These are phyloP conservation scores for Gorsachius magnificus DNA, from an alignment of 2,797 vertebrate species.

Conservation along the genomic window DNA sequence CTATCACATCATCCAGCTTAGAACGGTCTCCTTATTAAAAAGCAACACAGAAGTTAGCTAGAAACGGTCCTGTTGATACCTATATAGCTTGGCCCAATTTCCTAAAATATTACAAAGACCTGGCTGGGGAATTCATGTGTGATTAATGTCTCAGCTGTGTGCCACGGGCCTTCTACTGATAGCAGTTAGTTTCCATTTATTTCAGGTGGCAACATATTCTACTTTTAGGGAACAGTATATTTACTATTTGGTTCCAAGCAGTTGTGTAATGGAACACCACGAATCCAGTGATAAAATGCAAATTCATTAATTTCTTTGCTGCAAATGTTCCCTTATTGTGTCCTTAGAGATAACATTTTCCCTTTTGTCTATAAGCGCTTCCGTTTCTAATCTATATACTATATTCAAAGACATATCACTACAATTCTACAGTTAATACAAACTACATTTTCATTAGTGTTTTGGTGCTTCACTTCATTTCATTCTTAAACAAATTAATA, in stretches of 20 bases:
- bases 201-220: background rate
- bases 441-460: background rate
- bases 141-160: background rate
- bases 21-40: background rate
- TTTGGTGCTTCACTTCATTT: background rate
- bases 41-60: background rate
- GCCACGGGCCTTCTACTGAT: background rate
- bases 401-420: background rate
- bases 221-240: background rate
- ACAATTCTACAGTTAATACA: background rate
- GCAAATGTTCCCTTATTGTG: background rate
- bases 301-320: background rate
- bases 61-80: background rate
- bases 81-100: background rate
- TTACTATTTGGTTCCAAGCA: background rate
- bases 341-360: background rate
- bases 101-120: background rate
- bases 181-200: background rate
- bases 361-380: background rate
- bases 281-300: background rate
- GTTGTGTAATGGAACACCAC: background rate
- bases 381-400: background rate
- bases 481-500: background rate
- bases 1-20: background rate
- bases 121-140: background rate